Evolutionary conservation across 1,140 invertebrate species (phyloP), one percentile per base, ranked within the genome.

Genomic region (Vollenhovia emeryi): DNA sequence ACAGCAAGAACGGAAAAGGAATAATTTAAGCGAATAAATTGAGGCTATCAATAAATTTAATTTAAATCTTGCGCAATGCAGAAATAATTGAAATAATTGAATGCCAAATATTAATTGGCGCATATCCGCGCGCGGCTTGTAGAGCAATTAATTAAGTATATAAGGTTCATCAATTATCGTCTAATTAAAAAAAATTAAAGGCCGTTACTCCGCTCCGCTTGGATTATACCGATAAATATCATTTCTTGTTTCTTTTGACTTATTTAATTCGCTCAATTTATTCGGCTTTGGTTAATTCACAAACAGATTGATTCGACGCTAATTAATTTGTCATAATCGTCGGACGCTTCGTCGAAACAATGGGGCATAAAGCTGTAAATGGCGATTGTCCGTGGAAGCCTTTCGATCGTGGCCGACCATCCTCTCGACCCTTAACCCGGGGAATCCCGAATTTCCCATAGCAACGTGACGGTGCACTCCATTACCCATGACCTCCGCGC

Each of bases 401-500:
- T 78, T 78, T 78, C 75, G 57, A 52, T 64, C 60, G 43, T 33
- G 21, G 27, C 55, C 71, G 52, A 57, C 64, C 69, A 55, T 73
- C 52, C 45, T 84, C 30, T 60, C 11, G 55, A 85, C 76, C 71
- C 85, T 89, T 86, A 66, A 86, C 62, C 87, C 79, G 57, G 85
- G 85, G 71, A 91, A 87, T 90, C 76, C 82, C 78, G 76, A 88
- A 90, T 89, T 92, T 89, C 87, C 87, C 87, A 91, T 91, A 86
- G 86, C 90, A 90, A 84, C 88, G 80, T 91, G 86, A 89, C 86
- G 89, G 86, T 90, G 86, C 87, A 90, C 90, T 87, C 85, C 89
- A 92, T 92, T 92, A 91, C 90, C 89, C 89, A 87, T 91, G 90
- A 91, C 91, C 91, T 91, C 91, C 84, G 85, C 86, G 84, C 90